Evolutionary conservation across 2,113 vertebrate genomes (phyloP), one percentile per base, ranked within the genome.

Genomic region (Actenoides hombroni): DNA sequence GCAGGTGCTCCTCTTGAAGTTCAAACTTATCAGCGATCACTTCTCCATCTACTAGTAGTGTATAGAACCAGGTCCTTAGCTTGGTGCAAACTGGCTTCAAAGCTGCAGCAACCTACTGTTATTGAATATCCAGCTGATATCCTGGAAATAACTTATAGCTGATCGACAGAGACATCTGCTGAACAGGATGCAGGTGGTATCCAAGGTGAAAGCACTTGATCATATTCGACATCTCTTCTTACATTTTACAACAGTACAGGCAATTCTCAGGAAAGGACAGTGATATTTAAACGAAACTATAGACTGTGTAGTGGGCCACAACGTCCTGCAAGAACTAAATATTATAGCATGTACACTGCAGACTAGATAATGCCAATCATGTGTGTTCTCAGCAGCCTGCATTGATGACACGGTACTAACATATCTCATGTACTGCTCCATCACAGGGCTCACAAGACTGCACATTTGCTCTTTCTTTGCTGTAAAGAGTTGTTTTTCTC

Each of bases 151-250:
- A 1, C 15, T 35, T 39, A 2, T 1, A 65, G 4, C 48, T 10
- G 14, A 31, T 21, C 13, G 20, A 9, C 9, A 59, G 48, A 37
- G 48, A 33, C 6, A 21, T 29, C 25, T 29, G 33, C 61, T 37
- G 29, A 33, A 5, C 9, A 83, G 33, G 40, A 39, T 1, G 10
- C 16, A 1, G 0, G 35, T 1, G 5, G 20, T 29, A 10, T 3
- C 18, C 24, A 31, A 23, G 20, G 53, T 16, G 59, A 57, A 25
- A 18, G 1, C 1, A 21, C 40, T 15, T 76, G 4, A 57, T 37
- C 10, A 1, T 15, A 3, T 6, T 10, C 65, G 24, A 17, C 3
- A 8, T 39, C 48, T 16, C 13, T 68, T 40, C 12, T 5, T 31
- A 9, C 68, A 25, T 59, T 67, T n/a, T 15, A 31, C 5, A 13